phyloP scores from a whole-genome alignment of 2,888 invertebrate genomes.

The Dryocosmus kuriphilus region DNA sequence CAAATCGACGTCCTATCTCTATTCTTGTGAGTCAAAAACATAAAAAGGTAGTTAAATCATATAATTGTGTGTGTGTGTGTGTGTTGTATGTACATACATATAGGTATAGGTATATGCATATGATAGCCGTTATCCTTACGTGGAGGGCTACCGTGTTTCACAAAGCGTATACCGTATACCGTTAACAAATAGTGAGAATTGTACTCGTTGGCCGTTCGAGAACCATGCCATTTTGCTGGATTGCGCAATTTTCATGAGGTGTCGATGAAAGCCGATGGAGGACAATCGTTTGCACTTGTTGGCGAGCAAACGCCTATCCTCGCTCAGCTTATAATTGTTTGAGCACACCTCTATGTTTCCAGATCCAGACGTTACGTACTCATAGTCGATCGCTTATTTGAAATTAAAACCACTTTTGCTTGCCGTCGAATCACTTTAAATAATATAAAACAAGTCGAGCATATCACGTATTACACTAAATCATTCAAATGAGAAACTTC shows the following conservation, averaged over 20 bases:
- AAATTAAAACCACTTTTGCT: slow-evolving; percentile 7
- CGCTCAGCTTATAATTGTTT: slow-evolving; percentile 17
- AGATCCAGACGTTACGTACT: slow-evolving; percentile 15
- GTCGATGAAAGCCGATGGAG: slow-evolving; percentile 45
- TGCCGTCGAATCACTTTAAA: background rate
- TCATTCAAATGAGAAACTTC: background rate
- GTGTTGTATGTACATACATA: no score
- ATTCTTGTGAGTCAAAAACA: slow-evolving; percentile 42
- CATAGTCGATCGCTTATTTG: slow-evolving; percentile 12
- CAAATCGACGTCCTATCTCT: slow-evolving; percentile 12
- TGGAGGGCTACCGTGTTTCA: slow-evolving; percentile 58
- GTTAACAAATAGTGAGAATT: slow-evolving; percentile 45
- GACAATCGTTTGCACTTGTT: slow-evolving; percentile 40
- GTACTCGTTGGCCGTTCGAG: slow-evolving; percentile 44
- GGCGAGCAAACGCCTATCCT: slow-evolving; percentile 23
- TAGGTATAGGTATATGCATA: no score
- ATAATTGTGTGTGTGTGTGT: background rate
- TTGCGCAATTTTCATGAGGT: slow-evolving; percentile 52
- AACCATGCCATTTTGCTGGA: slow-evolving; percentile 53
- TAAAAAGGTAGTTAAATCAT: slow-evolving; percentile 48
- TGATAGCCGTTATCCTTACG: slow-evolving; percentile 61
- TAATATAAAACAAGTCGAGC: background rate
- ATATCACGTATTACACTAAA: background rate
- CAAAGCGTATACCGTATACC: slow-evolving; percentile 49
- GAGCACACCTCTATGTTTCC: slow-evolving; percentile 6